Base-by-base conservation (phyloP, 2,888 invertebrate species). In the Pachymerium ferrugineum region DNA sequence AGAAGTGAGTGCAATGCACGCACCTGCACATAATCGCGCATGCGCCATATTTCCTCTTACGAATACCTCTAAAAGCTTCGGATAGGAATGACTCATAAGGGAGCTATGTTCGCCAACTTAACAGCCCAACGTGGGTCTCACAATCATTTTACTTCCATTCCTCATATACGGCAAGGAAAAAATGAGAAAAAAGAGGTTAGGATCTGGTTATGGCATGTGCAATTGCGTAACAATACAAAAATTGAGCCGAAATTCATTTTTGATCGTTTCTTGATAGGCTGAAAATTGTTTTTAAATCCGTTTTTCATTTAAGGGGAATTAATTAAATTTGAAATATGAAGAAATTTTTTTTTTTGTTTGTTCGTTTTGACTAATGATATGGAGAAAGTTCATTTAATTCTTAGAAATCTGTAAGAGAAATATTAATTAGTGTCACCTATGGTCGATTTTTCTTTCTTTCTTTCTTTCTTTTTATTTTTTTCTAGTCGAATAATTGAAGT, bases 321-420 rank as follows among this genome's bases (percentile, higher is more conserved):
- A n/a, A n/a, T n/a, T n/a, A n/a, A n/a, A n/a, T n/a, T n/a, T n/a
- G 14, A 4, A 22, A 22, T 8, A 25, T 22, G 54, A 28, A 62
- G 28, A 62, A 12, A 10, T 28, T 25, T 62, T 62, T 14, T 1
- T 28, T 62, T 25, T 62, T 8, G 10, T 25, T 54, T 54, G 10
- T 25, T 1, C 8, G 12, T 22, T 22, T 25, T 38, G 38, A 38
- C 38, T 38, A 38, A 38, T 38, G 38, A 38, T 38, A n/a, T n/a
- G n/a, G n/a, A n/a, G n/a, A 54, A 62, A 62, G 62, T 22, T 62
- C 28, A 62, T 62, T 62, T 62, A 62, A 62, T 62, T 62, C 62
- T n/a, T 12, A 22, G 22, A 28, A 54, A 54, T 25, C 14, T 6
- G 54, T 28, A 28, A 22, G 62, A 62, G 62, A 62, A 62, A 28